A percentile compares a stretch with the other conserved stretches of the same genome.
Conservation (phyloP, 2,888 invertebrate genomes). For the Cybosia mesomella region DNA sequence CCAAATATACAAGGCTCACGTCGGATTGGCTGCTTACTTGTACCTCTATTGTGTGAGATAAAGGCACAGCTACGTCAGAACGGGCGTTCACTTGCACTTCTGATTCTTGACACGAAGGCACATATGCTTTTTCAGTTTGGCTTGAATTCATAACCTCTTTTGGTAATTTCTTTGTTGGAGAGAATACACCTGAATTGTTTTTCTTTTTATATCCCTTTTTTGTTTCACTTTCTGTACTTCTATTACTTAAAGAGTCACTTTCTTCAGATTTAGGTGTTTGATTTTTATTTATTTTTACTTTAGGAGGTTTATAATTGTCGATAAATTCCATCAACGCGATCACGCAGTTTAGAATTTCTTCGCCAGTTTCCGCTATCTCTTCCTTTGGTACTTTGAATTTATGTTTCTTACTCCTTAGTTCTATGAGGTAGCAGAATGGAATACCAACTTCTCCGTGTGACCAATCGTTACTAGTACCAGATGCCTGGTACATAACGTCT, state of each 20-base stretch:
- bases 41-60: neutral
- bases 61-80: neutral
- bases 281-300: neutral
- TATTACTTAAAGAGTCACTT: neutral
- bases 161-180: neutral
- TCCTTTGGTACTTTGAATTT: constrained; percentile 73
- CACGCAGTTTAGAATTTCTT: constrained; percentile 70
- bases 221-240: constrained; percentile 2
- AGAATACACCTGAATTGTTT: neutral
- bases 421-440: constrained; percentile 78
- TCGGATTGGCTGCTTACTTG: constrained; percentile 9
- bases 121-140: neutral
- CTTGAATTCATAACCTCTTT: neutral
- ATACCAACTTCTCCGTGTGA: constrained; percentile 73
- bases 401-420: constrained; percentile 74
- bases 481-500: constrained; percentile 78
- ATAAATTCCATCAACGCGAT: constrained; percentile 76
- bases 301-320: constrained; percentile 54
- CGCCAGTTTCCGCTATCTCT: constrained; percentile 74
- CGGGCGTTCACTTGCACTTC: constrained; percentile 5
- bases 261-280: neutral
- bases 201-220: neutral
- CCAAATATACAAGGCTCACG: neutral
- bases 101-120: neutral
- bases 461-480: constrained; percentile 80